A percentile compares a stretch with the other conserved stretches of the same genome.
These are phyloP conservation scores for Ectobius pallidus DNA, from an alignment of 2,888 invertebrate genomes.

Conservation along the genomic window DNA sequence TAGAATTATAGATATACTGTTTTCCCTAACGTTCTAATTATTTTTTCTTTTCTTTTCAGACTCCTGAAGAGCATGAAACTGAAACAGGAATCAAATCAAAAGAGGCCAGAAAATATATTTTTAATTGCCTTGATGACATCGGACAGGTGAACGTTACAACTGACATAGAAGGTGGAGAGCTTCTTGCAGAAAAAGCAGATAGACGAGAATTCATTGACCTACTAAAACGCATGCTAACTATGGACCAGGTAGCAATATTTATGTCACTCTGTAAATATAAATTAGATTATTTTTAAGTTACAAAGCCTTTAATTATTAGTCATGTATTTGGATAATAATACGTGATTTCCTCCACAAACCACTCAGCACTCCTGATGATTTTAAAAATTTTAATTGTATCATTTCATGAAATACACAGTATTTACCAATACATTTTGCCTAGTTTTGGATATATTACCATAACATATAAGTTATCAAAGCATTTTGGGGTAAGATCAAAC, in stretches of 20 bases:
- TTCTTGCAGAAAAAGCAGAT: slow-evolving; percentile 96
- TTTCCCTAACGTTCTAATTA: background rate
- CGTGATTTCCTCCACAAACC: background rate
- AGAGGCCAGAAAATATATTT: slow-evolving; percentile 99
- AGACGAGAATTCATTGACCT: slow-evolving; percentile 97
- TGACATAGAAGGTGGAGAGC: slow-evolving; percentile 96
- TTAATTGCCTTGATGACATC: slow-evolving; percentile 99
- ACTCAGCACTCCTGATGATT: background rate
- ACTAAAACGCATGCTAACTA: slow-evolving; percentile 96
- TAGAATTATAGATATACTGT: no score
- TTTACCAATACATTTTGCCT: no score
- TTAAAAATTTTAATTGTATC: background rate
- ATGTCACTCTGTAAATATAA: slow-evolving; percentile 42
- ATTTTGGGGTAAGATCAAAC: no score
- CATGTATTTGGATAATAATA: no score
- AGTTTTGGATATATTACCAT: no score
- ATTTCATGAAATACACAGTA: no score
- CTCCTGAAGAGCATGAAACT: slow-evolving; percentile 97
- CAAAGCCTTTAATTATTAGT: no score
- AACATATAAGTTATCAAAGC: no score
- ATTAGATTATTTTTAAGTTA: no score
- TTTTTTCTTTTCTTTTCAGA: slow-evolving; percentile 59
- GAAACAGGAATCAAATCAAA: slow-evolving; percentile 98
- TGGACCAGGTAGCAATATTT: slow-evolving; percentile 84
- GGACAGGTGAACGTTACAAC: slow-evolving; percentile 95